Evolutionary conservation across 1,140 invertebrate genomes (phyloP), one percentile per base, ranked within the genome.

Genomic region (Paralvinella palmiformis): DNA sequence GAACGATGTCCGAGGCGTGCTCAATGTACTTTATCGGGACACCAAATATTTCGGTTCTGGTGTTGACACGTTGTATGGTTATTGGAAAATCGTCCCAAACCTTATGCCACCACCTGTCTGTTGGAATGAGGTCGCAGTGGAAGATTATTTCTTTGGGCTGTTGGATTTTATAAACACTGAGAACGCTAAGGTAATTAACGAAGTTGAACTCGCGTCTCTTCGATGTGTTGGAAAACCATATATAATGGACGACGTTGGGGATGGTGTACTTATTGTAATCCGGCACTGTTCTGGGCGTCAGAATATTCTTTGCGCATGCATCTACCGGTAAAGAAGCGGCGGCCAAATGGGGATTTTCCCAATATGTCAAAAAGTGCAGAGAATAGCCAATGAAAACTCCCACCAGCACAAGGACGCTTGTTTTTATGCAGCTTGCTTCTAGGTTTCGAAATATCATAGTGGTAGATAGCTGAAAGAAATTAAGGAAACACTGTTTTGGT

Each of bases 161-260:
- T 5, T 57, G 35, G 37, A 64, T 37, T 22, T 32, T 32, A 37
- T 57, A 41, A 29, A 37, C 35, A 29, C 53, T 57, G 22, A 58
- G 35, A 7, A 64, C 29, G 55, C 62, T 64, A 29, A 64, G 31
- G 33, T 57, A 63, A 37, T 63, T 56, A 22, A 63, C 20, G 24
- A 63, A 63, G 17, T 15, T 57, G 29, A 63, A n/a, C 31, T 57
- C 22, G 13, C 41, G 31, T 6, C 27, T 24, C 15, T 41, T 35
- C 29, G n/a, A 17, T 37, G 17, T 45, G 44, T 62, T 37, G n/a
- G 27, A n/a, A 35, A 63, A 63, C 61, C 61, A 63, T 29, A 63
- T 63, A 35, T 55, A 63, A 35, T 63, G 61, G 17, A 63, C 50
- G 50, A 63, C 36, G 35, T 63, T 63, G 33, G 61, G 61, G 35